A percentile compares a stretch with the other conserved stretches of the same genome.
Evolutionary conservation across 2,888 invertebrate genomes (phyloP).

Genomic region (Erebia aethiops): DNA sequence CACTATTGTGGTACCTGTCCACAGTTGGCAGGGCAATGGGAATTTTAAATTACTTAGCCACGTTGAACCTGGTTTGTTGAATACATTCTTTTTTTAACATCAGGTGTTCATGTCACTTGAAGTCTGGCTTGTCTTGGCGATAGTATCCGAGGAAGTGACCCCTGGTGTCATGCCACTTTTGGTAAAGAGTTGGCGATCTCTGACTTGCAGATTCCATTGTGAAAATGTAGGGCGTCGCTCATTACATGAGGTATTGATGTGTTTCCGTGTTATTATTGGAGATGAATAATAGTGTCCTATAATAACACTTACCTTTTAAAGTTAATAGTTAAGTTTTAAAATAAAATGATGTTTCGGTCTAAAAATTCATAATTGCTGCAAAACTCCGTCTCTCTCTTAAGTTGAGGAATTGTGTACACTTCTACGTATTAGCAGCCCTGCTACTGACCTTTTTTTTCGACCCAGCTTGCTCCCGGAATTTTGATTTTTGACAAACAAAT

Average conservation of each 20-base stretch:
- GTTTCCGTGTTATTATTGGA: constrained; percentile 19
- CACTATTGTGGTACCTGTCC: neutral
- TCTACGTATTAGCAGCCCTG: too few species aligned
- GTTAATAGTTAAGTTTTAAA: too few species aligned
- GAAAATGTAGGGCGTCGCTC: constrained; percentile 11
- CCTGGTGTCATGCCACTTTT: constrained; percentile 8
- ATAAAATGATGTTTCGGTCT: neutral
- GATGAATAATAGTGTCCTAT: neutral
- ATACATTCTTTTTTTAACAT: neutral
- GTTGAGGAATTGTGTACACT: neutral
- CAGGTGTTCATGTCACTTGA: neutral
- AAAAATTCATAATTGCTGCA: neutral
- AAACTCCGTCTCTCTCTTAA: neutral
- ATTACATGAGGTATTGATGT: constrained; percentile 25
- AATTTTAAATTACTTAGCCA: too few species aligned
- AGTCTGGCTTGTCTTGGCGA: too few species aligned
- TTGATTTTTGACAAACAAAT: too few species aligned
- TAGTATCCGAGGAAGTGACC: constrained; percentile 30
- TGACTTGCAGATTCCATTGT: constrained; percentile 37
- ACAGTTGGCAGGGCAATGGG: too few species aligned
- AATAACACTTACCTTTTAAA: neutral
- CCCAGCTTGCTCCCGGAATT: too few species aligned
- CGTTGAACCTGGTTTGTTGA: too few species aligned
- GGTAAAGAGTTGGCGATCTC: neutral
- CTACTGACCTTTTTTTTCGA: too few species aligned